Evolutionary conservation across 2,113 vertebrate genomes (phyloP).

Genomic region (Poeciliopsis occidentalis): DNA sequence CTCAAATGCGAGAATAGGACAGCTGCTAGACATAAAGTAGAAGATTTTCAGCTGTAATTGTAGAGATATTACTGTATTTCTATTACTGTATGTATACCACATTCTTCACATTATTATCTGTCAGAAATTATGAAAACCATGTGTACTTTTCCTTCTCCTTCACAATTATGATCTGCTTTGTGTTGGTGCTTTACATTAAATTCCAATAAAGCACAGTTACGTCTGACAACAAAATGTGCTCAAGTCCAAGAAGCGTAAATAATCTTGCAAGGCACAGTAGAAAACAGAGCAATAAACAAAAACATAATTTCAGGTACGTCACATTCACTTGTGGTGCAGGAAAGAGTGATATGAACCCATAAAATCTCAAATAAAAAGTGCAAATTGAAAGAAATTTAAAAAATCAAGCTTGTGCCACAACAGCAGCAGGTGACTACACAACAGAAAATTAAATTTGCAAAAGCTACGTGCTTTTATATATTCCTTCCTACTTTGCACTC

Average conservation of each 20-base stretch:
- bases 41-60: not conserved
- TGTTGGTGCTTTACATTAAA: not conserved
- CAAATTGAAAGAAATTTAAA: constrained; percentile 51
- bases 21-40: not conserved
- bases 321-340: constrained; percentile 44
- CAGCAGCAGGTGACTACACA: constrained; percentile 36
- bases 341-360: constrained; percentile 32
- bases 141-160: not conserved
- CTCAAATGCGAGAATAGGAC: not conserved
- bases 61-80: not conserved
- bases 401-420: constrained; percentile 21
- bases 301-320: constrained; percentile 55
- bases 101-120: not conserved
- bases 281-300: constrained; percentile 8
- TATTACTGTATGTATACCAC: not conserved
- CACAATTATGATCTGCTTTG: not conserved
- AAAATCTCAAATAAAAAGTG: constrained; percentile 31
- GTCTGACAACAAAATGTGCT: not conserved
- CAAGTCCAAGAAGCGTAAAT: not conserved
- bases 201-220: not conserved
- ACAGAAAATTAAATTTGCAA: constrained; percentile 47
- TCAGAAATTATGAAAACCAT: not conserved
- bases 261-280: not conserved
- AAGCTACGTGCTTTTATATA: constrained; percentile 13
- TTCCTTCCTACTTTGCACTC: constrained; percentile 19